Conservation (phyloP, 2,797 vertebrate species). For the Microcaecilia unicolor region DNA sequence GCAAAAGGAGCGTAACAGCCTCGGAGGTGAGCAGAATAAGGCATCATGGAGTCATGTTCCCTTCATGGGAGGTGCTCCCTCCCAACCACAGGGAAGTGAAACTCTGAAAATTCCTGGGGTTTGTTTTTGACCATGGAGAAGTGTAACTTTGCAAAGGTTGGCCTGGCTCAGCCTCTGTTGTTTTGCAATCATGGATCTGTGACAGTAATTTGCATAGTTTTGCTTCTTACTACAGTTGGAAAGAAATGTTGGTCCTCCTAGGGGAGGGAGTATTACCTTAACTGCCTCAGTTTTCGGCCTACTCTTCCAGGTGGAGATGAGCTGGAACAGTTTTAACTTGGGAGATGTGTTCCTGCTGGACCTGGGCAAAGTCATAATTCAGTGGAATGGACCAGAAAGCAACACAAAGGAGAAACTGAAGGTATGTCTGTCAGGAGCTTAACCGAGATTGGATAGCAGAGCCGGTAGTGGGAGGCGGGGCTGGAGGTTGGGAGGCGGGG, state of each 20-base stretch:
- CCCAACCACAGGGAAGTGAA: too few species aligned
- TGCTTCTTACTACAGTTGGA: background rate
- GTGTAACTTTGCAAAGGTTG: too few species aligned
- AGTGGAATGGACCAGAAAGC: conserved; percentile 82
- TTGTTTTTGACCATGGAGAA: too few species aligned
- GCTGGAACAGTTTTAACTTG: conserved; percentile 76
- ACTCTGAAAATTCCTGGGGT: too few species aligned
- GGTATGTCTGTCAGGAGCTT: too few species aligned
- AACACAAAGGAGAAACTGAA: conserved; percentile 75
- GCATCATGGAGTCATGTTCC: too few species aligned
- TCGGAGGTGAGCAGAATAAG: conserved; percentile 74
- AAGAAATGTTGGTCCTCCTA: background rate
- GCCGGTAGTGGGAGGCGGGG: too few species aligned
- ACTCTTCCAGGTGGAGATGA: conserved; percentile 65
- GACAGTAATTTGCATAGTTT: background rate
- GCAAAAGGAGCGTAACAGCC: conserved; percentile 66
- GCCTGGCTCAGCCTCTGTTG: too few species aligned
- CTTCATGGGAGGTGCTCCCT: too few species aligned
- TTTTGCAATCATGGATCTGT: background rate
- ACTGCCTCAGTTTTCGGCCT: background rate
- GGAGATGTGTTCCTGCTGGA: conserved; percentile 83
- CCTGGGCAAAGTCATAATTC: conserved; percentile 68
- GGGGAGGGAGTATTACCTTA: background rate
- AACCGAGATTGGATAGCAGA: too few species aligned
- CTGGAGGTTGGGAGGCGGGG: too few species aligned